Percentiles rank a stretch among this genome's conserved stretches.
phyloP scores from a whole-genome alignment of 2,888 invertebrate genomes.

The Fabriciana adippe region DNA sequence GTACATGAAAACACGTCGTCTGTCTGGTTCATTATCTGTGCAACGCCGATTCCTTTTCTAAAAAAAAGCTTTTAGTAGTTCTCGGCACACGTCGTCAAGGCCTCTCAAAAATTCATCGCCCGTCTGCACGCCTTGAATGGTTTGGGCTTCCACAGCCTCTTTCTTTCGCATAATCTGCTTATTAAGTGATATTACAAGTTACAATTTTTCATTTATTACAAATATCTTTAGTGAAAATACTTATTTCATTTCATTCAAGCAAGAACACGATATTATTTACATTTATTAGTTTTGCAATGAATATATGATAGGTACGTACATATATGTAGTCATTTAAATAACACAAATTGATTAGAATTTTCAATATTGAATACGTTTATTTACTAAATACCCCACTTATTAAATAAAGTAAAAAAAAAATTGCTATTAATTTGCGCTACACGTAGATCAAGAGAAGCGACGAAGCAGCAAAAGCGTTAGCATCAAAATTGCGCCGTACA shows the following conservation, averaged over 20 bases:
- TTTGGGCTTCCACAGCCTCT: constrained; percentile 57
- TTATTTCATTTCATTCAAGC: background rate
- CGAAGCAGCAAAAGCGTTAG: constrained; percentile 30
- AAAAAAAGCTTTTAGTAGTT: constrained; percentile 66
- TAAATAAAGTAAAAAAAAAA: background rate
- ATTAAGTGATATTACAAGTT: constrained; percentile 67
- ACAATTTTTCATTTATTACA: background rate
- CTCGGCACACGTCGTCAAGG: constrained; percentile 68
- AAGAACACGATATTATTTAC: background rate
- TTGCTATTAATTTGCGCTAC: constrained; percentile 12
- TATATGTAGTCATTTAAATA: no score
- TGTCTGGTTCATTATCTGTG: constrained; percentile 64
- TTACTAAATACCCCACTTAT: no score
- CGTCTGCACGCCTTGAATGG: constrained; percentile 72
- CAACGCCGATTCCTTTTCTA: constrained; percentile 66
- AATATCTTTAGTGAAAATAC: no score
- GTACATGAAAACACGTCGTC: constrained; percentile 43
- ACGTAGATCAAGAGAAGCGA: constrained; percentile 22
- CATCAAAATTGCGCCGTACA: constrained; percentile 40
- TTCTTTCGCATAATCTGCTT: constrained; percentile 69
- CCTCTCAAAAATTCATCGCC: constrained; percentile 82
- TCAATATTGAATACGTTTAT: no score
- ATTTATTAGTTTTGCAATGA: no score
- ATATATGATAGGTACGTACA: no score
- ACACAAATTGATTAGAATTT: no score